phyloP scores from a whole-genome alignment of 2,797 vertebrate species.

The Macrochelys suwanniensis region DNA sequence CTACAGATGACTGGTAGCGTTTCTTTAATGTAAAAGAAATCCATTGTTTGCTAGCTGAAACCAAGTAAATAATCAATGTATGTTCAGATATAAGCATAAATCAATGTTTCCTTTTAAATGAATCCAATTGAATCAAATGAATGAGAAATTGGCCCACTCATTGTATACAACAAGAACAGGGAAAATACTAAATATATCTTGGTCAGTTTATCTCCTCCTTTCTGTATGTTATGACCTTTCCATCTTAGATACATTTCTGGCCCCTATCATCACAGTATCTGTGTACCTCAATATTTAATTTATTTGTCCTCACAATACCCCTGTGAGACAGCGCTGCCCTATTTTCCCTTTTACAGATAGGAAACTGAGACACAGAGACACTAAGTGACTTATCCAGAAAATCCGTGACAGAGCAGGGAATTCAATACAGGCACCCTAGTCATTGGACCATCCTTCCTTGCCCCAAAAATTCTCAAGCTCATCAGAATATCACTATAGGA shows the following conservation, averaged over 20 bases:
- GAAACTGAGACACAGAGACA: constrained; percentile 27
- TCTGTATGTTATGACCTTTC: not conserved
- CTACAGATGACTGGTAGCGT: constrained; percentile 46
- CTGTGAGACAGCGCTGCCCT: not conserved
- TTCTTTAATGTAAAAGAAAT: constrained; percentile 52
- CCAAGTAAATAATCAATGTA: constrained; percentile 71
- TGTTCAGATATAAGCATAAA: constrained; percentile 59
- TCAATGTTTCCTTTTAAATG: constrained; percentile 65
- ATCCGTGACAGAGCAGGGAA: not conserved
- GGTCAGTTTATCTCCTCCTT: not conserved
- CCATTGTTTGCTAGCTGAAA: constrained; percentile 49
- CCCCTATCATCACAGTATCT: not conserved
- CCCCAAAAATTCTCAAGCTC: not conserved
- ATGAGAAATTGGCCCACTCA: constrained; percentile 17
- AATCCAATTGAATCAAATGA: constrained; percentile 48
- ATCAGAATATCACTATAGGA: not conserved
- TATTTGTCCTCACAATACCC: not conserved
- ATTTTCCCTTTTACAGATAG: constrained; percentile 14
- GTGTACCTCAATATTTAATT: not conserved
- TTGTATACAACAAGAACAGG: constrained; percentile 18
- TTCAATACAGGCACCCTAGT: fast-evolving
- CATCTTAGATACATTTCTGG: fast-evolving
- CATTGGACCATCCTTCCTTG: not conserved
- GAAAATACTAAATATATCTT: not conserved
- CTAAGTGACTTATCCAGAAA: not conserved